Evolutionary conservation across 2,113 vertebrate species (phyloP).

Genomic region (Laticauda laticaudata): DNA sequence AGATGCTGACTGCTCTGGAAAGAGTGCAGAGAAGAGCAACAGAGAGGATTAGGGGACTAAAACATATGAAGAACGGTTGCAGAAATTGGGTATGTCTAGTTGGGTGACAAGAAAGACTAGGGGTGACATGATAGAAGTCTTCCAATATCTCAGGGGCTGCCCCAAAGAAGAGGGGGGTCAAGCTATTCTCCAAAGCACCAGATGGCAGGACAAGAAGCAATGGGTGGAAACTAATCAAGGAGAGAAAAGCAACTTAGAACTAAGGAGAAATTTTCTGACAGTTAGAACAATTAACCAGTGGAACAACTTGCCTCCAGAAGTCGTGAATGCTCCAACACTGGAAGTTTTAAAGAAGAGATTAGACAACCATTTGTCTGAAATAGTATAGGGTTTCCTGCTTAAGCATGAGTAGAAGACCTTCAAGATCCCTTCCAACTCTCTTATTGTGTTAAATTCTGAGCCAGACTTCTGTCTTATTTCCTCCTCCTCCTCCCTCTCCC

Average conservation of each 20-base stretch:
- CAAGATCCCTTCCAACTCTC: background rate
- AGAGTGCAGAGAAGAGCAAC: background rate
- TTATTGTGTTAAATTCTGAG: background rate
- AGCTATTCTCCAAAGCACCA: background rate
- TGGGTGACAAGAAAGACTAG: background rate
- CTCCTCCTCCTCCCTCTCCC: too few species aligned
- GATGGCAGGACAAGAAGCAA: background rate
- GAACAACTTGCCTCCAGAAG: background rate
- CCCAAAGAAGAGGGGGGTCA: background rate
- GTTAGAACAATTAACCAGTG: background rate
- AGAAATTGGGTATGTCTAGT: background rate
- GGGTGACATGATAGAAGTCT: background rate
- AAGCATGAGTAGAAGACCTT: background rate
- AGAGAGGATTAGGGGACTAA: background rate
- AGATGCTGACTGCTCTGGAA: background rate
- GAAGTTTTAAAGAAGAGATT: background rate
- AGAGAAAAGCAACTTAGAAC: background rate
- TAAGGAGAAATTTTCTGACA: background rate
- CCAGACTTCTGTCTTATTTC: background rate
- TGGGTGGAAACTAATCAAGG: background rate
- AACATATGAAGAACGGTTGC: background rate
- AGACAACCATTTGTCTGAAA: background rate
- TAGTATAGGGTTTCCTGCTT: background rate
- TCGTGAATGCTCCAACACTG: background rate
- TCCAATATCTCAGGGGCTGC: background rate